Percentiles rank a stretch among this genome's conserved stretches.
These are phyloP conservation scores for Guaruba guarouba DNA, from an alignment of 2,113 vertebrate genomes.

Conservation along the genomic window DNA sequence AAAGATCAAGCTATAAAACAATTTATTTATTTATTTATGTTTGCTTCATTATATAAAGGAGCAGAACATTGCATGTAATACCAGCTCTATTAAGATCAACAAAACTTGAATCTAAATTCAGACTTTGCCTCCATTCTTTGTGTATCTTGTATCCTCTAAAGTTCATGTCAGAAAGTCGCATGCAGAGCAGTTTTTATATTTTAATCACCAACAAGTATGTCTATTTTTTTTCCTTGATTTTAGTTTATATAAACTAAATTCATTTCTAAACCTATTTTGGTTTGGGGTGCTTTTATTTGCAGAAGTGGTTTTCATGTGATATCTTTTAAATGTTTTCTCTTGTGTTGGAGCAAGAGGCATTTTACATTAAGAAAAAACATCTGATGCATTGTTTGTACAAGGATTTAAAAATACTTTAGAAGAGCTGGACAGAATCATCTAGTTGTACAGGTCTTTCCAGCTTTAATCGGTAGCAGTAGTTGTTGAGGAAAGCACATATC, in stretches of 20 bases:
- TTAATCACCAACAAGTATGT: background rate
- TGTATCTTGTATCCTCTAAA: background rate
- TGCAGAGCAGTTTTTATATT: background rate
- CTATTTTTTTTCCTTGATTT: background rate
- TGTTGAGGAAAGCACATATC: background rate
- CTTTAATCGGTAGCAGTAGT: background rate
- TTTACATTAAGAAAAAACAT: background rate
- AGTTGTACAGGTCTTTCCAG: background rate
- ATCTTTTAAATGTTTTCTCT: background rate
- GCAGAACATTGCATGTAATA: background rate
- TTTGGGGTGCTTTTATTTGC: background rate
- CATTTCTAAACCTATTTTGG: background rate
- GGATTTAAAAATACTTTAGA: background rate
- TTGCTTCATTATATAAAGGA: background rate
- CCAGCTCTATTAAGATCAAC: background rate
- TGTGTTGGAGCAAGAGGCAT: background rate
- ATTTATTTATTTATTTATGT: background rate
- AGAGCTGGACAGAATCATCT: background rate
- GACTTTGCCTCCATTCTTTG: background rate
- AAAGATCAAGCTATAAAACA: background rate
- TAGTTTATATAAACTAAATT: background rate
- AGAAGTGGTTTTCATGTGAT: background rate
- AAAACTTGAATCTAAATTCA: background rate
- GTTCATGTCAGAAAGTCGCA: background rate
- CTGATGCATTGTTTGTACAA: background rate